Percentiles rank a stretch among this genome's conserved stretches.
Conservation (phyloP, 2,113 vertebrate genomes). For the Neodontobutis hainanensis region DNA sequence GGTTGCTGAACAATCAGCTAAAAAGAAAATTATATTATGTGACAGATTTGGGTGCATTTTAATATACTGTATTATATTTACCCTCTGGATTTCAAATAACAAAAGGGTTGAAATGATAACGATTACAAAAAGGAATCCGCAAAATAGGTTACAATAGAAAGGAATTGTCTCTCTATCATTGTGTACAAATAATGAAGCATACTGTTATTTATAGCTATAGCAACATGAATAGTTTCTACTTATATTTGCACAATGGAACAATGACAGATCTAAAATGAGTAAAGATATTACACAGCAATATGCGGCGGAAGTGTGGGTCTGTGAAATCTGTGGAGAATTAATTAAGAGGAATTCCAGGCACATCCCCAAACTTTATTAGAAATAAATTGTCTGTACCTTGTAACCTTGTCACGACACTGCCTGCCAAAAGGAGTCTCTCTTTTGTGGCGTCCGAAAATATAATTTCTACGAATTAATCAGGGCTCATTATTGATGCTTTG, state of each 20-base stretch:
- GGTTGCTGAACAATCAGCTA: conserved; percentile 8
- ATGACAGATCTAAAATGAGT: conserved; percentile 34
- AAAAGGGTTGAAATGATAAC: too few species aligned
- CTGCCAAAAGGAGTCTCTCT: conserved; percentile 23
- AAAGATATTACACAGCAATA: conserved; percentile 25
- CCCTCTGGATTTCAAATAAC: too few species aligned
- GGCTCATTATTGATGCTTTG: conserved; percentile 57
- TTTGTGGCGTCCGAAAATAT: conserved; percentile 33
- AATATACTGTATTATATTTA: too few species aligned
- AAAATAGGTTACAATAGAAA: too few species aligned
- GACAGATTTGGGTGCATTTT: too few species aligned
- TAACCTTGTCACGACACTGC: conserved; percentile 34
- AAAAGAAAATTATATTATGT: neutral
- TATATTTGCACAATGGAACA: conserved; percentile 18
- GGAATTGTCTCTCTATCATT: too few species aligned
- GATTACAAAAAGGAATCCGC: too few species aligned
- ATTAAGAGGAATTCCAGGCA: conserved; percentile 39
- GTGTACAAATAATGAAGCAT: neutral
- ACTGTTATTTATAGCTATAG: neutral
- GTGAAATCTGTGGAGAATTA: conserved; percentile 12
- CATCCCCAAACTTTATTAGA: conserved; percentile 23
- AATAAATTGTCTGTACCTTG: conserved; percentile 32
- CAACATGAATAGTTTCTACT: conserved; percentile 6
- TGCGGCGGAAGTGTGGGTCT: neutral
- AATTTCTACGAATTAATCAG: conserved; percentile 62